A percentile compares a stretch with the other conserved stretches of the same genome.
Evolutionary conservation across 2,797 vertebrate species (phyloP).

Genomic region (Taenioides sp.): DNA sequence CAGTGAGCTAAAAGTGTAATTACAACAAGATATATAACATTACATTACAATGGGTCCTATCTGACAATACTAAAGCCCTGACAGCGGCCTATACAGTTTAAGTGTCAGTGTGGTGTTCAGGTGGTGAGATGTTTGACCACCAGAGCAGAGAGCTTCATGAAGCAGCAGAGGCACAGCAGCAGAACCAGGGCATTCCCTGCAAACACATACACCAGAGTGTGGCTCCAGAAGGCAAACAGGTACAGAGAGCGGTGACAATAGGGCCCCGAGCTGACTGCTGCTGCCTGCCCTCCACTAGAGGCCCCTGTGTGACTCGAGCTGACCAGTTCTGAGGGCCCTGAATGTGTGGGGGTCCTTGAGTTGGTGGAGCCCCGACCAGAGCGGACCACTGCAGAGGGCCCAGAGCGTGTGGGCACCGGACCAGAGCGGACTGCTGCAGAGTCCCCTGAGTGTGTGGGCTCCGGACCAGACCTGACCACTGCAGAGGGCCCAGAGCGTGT

Average conservation of each 20-base stretch:
- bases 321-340: neutral
- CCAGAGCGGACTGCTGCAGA: neutral
- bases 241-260: constrained; percentile 40
- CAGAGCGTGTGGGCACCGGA: neutral
- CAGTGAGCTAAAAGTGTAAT: too few species aligned
- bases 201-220: constrained; percentile 8
- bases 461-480: neutral
- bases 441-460: neutral
- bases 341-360: too few species aligned
- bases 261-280: neutral
- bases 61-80: too few species aligned
- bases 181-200: neutral
- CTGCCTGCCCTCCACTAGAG: neutral
- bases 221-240: constrained; percentile 47
- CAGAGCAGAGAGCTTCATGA: neutral
- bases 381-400: neutral
- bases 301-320: neutral
- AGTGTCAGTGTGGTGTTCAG: too few species aligned
- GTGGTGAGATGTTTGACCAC: neutral
- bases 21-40: too few species aligned
- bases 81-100: too few species aligned
- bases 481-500: too few species aligned
- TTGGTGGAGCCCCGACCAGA: neutral
- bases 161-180: neutral
- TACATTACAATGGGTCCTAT: too few species aligned